These are phyloP conservation scores for Caerostris extrusa DNA, from an alignment of 1,140 invertebrate genomes.

Conservation along the genomic window DNA sequence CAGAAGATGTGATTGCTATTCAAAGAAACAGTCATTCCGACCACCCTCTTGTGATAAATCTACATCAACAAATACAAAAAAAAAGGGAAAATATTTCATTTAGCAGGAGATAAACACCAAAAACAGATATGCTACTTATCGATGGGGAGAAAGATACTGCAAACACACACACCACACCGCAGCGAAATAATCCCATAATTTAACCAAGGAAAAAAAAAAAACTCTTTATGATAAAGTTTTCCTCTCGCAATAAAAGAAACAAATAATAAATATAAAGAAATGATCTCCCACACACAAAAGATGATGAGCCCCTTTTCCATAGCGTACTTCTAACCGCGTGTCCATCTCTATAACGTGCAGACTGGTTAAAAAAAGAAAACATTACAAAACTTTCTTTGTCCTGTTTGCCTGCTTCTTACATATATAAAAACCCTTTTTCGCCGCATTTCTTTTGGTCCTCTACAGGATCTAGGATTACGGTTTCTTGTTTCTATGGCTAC, in stretches of 20 bases:
- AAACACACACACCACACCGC: background rate
- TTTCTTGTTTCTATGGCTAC: background rate
- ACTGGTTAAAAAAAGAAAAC: background rate
- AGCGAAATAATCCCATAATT: background rate
- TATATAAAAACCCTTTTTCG: background rate
- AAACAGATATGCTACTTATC: background rate
- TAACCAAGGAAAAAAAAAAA: background rate
- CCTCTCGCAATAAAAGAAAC: background rate
- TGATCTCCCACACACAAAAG: background rate
- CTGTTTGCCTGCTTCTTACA: slow-evolving; percentile 19
- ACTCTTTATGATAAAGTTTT: background rate
- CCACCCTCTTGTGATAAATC: background rate
- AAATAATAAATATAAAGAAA: background rate
- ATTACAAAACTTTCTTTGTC: background rate
- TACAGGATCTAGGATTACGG: background rate
- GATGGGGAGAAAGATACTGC: background rate
- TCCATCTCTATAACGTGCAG: background rate
- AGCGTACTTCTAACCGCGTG: background rate
- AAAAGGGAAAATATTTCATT: background rate
- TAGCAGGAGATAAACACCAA: background rate
- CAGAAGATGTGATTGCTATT: background rate
- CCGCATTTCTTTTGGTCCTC: background rate
- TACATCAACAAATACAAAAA: background rate
- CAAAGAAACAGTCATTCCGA: background rate
- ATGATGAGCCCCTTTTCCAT: background rate